Conservation (phyloP, 1,140 invertebrate genomes). For the Hormaphis cornu region DNA sequence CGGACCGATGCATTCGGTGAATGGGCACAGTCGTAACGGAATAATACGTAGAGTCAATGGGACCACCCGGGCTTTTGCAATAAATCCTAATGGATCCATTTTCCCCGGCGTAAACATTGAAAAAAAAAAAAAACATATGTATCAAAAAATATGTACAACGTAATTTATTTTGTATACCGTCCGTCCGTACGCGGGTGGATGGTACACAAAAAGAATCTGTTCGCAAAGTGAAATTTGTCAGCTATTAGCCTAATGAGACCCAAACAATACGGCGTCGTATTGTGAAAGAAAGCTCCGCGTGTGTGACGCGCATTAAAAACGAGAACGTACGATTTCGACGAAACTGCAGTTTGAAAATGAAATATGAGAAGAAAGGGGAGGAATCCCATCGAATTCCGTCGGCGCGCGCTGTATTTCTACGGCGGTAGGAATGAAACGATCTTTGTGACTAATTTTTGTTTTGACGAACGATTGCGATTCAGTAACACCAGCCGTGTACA, state of each 20-base stretch:
- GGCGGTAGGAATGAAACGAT: too few species aligned
- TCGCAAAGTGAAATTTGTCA: neutral
- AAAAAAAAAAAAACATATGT: neutral
- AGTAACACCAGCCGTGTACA: too few species aligned
- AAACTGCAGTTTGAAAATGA: too few species aligned
- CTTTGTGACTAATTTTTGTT: too few species aligned
- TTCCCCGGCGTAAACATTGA: neutral
- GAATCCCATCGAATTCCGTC: too few species aligned
- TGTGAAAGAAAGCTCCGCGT: too few species aligned
- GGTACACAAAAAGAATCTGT: neutral
- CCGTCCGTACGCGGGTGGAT: neutral
- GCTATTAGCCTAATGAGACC: neutral
- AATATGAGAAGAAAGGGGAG: too few species aligned
- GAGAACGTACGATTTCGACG: too few species aligned
- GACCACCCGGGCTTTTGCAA: neutral
- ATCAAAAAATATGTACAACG: neutral
- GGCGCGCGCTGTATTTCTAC: too few species aligned
- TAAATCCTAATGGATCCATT: slow-evolving; percentile 17
- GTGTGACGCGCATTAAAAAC: too few species aligned
- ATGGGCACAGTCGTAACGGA: slow-evolving; percentile 19
- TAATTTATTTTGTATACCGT: neutral
- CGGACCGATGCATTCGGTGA: neutral
- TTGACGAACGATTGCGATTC: too few species aligned
- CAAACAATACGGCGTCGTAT: neutral
- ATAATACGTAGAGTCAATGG: neutral